Evolutionary conservation across 1,140 invertebrate genomes (phyloP), one percentile per base, ranked within the genome.

Genomic region (Contarinia nasturtii): DNA sequence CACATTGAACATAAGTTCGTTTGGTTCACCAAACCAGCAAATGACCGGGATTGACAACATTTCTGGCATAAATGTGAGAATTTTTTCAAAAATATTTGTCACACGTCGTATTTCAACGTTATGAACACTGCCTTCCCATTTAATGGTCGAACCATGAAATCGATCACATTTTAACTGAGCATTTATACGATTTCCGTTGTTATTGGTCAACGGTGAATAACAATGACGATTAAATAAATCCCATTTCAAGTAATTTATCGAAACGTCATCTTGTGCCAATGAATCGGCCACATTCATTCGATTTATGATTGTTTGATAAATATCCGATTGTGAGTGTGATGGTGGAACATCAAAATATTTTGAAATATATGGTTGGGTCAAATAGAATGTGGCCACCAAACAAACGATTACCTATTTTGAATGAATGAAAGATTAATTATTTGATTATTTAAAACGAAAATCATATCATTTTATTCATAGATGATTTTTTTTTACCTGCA

Each of bases 221-320:
- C 81, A 85, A 44, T 80, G 71, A 34, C 73, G 74, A 51, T 81
- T 75, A 55, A 78, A 86, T 44, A 76, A 72, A 33, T 84, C 77
- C 80, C 80, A 83, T 10, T 60, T 54, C 15, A 71, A 48, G 36
- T 67, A 57, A 33, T 60, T 60, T 0, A 51, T 48, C 33, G 34
- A 46, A 0, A 47, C 36, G 44, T 52, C 48, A 33, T 57, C 50
- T 0, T 55, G 19, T 27, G 10, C 4, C 27, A 27, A 5, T 10
- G 27, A 3, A 10, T 56, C 50, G 20, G 33, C 41, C 10, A 48
- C 48, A 17, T 52, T 49, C 27, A 54, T 49, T 15, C 55, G 46
- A 37, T 59, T 51, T 40, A 57, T 50, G 27, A 53, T 53, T 22
- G 59, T 54, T 4, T 66, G 59, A 5, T 63, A 27, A 11, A 61